Conservation (phyloP, 2,888 invertebrate species). For the Lumbricus terrestris region DNA sequence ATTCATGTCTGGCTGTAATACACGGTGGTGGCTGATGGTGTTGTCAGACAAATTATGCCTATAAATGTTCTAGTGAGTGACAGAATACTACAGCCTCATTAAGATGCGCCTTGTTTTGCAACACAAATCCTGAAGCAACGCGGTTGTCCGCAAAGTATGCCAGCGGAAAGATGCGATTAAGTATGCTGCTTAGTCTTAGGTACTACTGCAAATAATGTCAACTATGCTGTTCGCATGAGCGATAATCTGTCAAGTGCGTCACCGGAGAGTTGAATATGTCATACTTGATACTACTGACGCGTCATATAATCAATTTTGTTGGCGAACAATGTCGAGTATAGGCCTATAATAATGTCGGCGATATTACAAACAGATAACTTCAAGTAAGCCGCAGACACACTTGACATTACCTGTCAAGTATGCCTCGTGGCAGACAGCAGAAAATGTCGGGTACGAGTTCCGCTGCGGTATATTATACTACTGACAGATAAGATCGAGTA, state of each 20-base stretch:
- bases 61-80: no score
- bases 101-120: no score
- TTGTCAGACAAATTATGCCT: no score
- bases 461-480: background rate
- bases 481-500: conserved; percentile 30
- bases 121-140: no score
- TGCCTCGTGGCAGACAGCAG: background rate
- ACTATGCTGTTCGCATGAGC: background rate
- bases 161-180: background rate
- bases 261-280: background rate
- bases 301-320: background rate
- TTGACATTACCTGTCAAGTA: background rate
- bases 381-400: background rate
- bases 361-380: background rate
- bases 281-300: background rate
- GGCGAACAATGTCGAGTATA: background rate
- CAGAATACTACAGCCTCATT: no score
- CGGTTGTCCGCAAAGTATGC: background rate
- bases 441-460: background rate
- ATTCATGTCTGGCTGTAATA: no score
- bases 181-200: background rate
- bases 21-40: no score
- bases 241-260: background rate
- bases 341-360: no score
- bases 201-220: background rate